Percentiles rank a stretch among this genome's conserved stretches.
Evolutionary conservation across 2,113 vertebrate genomes (phyloP).

Genomic region (Corythaixoides concolor): DNA sequence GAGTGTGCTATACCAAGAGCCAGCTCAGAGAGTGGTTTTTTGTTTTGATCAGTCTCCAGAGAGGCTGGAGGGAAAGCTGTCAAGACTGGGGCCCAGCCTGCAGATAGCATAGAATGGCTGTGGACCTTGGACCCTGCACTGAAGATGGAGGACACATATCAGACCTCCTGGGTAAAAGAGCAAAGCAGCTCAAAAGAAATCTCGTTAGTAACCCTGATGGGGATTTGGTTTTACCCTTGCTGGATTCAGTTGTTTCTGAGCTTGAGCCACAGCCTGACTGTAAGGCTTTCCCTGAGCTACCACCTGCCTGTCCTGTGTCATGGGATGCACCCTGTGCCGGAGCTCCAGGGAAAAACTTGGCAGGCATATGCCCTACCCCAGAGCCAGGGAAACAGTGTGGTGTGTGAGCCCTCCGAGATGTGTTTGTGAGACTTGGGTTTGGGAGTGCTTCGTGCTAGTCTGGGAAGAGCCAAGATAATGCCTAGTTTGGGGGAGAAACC

Average conservation of each 20-base stretch:
- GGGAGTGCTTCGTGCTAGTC: background rate
- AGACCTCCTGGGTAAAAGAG: background rate
- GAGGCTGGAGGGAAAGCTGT: background rate
- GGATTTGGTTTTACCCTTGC: background rate
- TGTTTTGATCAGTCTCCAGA: background rate
- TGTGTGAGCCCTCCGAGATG: background rate
- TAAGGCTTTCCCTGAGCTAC: background rate
- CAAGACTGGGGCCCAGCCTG: background rate
- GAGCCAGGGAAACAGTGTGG: background rate
- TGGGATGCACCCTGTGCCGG: background rate
- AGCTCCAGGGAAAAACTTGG: background rate
- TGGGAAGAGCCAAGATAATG: background rate
- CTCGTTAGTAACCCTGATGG: background rate
- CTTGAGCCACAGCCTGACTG: background rate
- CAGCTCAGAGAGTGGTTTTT: background rate
- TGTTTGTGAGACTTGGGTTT: background rate
- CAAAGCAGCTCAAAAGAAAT: background rate
- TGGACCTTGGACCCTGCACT: background rate
- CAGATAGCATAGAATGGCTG: background rate
- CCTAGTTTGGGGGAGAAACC: background rate
- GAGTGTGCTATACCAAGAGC: background rate
- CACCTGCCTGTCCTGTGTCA: background rate
- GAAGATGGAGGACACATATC: too few relatives aligned
- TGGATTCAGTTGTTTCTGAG: background rate
- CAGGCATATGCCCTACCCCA: background rate